Evolutionary conservation across 1,140 invertebrate genomes (phyloP).

Genomic region (Drosophila pseudoobscura): DNA sequence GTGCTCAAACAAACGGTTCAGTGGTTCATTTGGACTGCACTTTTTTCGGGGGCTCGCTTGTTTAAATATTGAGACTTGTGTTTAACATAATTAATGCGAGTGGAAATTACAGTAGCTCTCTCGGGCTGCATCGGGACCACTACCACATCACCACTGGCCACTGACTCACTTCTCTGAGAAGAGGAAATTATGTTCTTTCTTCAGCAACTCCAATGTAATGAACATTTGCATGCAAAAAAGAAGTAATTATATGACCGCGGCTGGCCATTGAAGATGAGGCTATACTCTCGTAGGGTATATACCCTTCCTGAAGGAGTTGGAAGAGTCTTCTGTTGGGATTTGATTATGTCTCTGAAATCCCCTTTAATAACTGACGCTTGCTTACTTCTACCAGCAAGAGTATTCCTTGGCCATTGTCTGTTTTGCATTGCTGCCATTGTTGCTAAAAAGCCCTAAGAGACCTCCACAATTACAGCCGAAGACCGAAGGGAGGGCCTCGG

Average conservation of each 20-base stretch:
- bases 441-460: conserved; percentile 45
- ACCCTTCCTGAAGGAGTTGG: no score
- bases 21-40: conserved; percentile 67
- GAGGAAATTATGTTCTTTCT: conserved; percentile 45
- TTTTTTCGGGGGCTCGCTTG: conserved; percentile 59
- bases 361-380: neutral
- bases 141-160: neutral
- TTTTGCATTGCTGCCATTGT: conserved; percentile 1
- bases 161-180: conserved; percentile 8
- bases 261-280: conserved; percentile 21
- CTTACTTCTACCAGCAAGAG: neutral
- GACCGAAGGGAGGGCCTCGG: conserved; percentile 6
- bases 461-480: conserved; percentile 21
- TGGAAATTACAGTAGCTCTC: conserved; percentile 68
- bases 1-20: conserved; percentile 78
- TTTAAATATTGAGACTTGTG: conserved; percentile 78
- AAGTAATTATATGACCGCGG: conserved; percentile 61
- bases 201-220: conserved; percentile 49
- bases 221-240: conserved; percentile 63
- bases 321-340: no score
- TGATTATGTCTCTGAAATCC: neutral
- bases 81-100: conserved; percentile 78
- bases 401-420: conserved; percentile 1
- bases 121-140: neutral
- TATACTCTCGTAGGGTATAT: conserved; percentile 10